phyloP scores from a whole-genome alignment of 2,888 invertebrate species.

The Chymomyza fuscimana region DNA sequence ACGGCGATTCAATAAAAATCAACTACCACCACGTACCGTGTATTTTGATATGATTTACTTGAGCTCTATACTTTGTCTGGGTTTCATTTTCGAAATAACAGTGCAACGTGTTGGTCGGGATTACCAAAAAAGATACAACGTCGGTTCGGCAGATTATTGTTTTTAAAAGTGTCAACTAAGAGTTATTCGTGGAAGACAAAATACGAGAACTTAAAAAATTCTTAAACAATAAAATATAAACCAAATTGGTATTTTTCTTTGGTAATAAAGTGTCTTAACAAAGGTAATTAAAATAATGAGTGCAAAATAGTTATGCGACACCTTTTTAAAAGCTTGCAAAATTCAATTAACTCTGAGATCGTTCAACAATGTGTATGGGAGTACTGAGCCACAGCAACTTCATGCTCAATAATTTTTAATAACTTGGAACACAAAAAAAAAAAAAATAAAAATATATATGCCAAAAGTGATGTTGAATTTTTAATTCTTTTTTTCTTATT shows the following conservation, averaged over 20 bases:
- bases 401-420: too few relatives aligned
- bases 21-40: background rate
- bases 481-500: background rate
- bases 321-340: background rate
- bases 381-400: too few relatives aligned
- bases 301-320: background rate
- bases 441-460: background rate
- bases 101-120: constrained; percentile 8
- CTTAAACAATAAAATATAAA: background rate
- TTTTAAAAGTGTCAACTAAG: constrained; percentile 56
- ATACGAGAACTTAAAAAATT: background rate
- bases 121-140: constrained; percentile 33
- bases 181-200: constrained; percentile 40
- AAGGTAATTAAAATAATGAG: background rate
- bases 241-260: background rate
- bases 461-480: background rate
- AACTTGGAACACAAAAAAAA: background rate
- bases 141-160: constrained; percentile 20
- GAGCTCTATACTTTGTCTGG: background rate
- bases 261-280: background rate
- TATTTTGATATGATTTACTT: background rate
- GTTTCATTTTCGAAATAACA: constrained; percentile 19
- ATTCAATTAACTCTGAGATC: background rate
- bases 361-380: background rate
- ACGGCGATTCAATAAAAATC: background rate